Evolutionary conservation across 2,797 vertebrate species (phyloP).

Genomic region (Austrolebias charrua): DNA sequence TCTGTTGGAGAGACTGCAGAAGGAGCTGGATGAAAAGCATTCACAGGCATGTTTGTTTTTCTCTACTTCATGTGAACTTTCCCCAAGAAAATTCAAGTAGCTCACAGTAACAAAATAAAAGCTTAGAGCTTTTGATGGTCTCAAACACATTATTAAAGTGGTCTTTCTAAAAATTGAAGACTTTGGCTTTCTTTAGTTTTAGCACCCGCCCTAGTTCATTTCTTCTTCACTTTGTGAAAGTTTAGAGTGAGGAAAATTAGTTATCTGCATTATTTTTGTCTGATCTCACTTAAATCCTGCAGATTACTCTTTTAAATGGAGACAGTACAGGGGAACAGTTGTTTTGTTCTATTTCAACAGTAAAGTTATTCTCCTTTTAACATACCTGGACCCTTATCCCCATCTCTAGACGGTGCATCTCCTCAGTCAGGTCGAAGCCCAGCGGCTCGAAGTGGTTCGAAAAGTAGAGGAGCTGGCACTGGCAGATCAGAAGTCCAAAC

Average conservation of each 20-base stretch:
- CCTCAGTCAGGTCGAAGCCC: constrained; percentile 85
- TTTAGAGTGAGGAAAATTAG: too few relatives aligned
- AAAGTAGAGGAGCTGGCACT: constrained; percentile 84
- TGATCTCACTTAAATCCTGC: neutral
- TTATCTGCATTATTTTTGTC: neutral
- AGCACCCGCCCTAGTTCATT: too few relatives aligned
- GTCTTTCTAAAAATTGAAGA: too few relatives aligned
- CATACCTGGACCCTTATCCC: neutral
- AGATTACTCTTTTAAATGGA: neutral
- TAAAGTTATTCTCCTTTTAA: too few relatives aligned
- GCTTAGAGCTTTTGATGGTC: too few relatives aligned
- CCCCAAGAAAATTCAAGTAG: too few relatives aligned
- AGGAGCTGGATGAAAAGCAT: constrained; percentile 88
- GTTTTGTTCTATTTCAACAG: too few relatives aligned
- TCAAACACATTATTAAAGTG: too few relatives aligned
- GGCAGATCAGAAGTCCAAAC: constrained; percentile 72
- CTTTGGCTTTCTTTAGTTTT: too few relatives aligned
- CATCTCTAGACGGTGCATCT: constrained; percentile 80
- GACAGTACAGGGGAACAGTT: neutral
- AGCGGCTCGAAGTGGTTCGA: constrained; percentile 85
- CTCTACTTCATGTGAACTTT: neutral
- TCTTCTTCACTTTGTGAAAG: too few relatives aligned
- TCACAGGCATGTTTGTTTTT: constrained; percentile 60
- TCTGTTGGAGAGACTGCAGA: constrained; percentile 84
- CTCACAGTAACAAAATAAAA: too few relatives aligned